Conservation (phyloP, 2,888 invertebrate species). For the Latheticus oryzae region DNA sequence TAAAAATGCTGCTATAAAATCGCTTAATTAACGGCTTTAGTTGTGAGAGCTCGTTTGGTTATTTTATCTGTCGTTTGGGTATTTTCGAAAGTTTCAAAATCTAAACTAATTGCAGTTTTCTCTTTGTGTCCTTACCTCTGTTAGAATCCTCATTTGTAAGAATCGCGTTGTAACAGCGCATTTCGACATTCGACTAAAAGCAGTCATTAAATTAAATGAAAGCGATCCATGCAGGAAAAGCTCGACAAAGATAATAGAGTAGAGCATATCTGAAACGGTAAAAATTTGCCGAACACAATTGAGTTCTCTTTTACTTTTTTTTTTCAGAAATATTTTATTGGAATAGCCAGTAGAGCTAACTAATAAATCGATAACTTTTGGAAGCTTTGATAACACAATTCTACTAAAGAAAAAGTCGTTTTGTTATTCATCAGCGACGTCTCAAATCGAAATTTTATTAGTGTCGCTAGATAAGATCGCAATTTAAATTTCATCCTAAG, state of each 20-base stretch:
- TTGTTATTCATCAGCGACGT: slow-evolving; percentile 34
- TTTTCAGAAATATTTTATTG: slow-evolving; percentile 40
- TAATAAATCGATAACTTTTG: slow-evolving; percentile 44
- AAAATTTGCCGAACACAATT: slow-evolving; percentile 38
- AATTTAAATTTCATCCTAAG: slow-evolving; percentile 13
- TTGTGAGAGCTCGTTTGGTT: too few relatives aligned
- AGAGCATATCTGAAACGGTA: slow-evolving; percentile 36
- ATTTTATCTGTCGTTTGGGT: too few relatives aligned
- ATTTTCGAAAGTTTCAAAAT: too few relatives aligned
- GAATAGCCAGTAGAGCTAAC: slow-evolving; percentile 42
- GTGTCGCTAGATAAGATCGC: slow-evolving; percentile 12
- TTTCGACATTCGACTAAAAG: slow-evolving; percentile 25
- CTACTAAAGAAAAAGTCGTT: slow-evolving; percentile 33
- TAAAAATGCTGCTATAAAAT: too few relatives aligned
- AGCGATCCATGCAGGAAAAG: slow-evolving; percentile 23
- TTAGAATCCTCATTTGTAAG: slow-evolving; percentile 14
- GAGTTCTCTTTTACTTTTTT: slow-evolving; percentile 39
- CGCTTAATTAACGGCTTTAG: too few relatives aligned
- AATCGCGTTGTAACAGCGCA: slow-evolving; percentile 16
- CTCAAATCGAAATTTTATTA: slow-evolving; percentile 27
- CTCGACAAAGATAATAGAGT: slow-evolving; percentile 34
- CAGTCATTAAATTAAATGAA: slow-evolving; percentile 34
- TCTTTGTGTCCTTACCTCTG: too few relatives aligned
- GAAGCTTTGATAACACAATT: slow-evolving; percentile 42
- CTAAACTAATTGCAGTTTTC: too few relatives aligned